Percentiles rank a stretch among this genome's conserved stretches.
Conservation (phyloP, 2,888 invertebrate species). For the Nycteola revayana region DNA sequence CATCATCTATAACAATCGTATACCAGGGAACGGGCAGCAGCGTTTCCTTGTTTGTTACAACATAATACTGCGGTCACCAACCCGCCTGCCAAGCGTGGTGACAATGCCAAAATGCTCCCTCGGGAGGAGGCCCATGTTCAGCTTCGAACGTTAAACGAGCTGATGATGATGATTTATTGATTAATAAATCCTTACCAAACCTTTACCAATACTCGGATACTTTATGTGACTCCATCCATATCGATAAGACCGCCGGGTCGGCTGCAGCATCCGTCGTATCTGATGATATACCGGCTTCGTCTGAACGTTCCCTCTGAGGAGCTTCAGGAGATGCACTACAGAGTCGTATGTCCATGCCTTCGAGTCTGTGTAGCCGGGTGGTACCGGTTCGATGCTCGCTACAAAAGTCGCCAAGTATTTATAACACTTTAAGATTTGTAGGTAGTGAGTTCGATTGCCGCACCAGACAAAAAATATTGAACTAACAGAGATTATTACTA, state of each 20-base stretch:
- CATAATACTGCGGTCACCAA: too few species aligned
- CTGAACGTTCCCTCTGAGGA: slow-evolving; percentile 39
- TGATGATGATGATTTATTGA: too few species aligned
- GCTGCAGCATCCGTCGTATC: slow-evolving; percentile 30
- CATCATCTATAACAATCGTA: too few species aligned
- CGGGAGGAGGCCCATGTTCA: too few species aligned
- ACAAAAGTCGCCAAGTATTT: neutral
- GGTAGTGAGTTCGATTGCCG: neutral
- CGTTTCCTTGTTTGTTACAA: too few species aligned
- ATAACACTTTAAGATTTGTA: neutral
- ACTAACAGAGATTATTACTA: neutral
- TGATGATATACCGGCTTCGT: slow-evolving; percentile 31
- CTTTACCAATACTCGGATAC: too few species aligned
- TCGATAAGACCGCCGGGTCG: slow-evolving; percentile 30
- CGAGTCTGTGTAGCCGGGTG: slow-evolving; percentile 49
- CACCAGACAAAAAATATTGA: neutral
- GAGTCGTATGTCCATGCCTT: slow-evolving; percentile 44
- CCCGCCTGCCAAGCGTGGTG: too few species aligned
- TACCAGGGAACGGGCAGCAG: too few species aligned
- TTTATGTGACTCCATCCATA: too few species aligned
- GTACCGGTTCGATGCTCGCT: slow-evolving; percentile 40
- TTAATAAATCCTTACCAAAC: too few species aligned
- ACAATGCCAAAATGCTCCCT: too few species aligned
- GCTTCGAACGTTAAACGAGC: too few species aligned
- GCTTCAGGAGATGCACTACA: slow-evolving; percentile 44